Conservation (phyloP, 2,888 invertebrate species). For the Ditula angustiorana region DNA sequence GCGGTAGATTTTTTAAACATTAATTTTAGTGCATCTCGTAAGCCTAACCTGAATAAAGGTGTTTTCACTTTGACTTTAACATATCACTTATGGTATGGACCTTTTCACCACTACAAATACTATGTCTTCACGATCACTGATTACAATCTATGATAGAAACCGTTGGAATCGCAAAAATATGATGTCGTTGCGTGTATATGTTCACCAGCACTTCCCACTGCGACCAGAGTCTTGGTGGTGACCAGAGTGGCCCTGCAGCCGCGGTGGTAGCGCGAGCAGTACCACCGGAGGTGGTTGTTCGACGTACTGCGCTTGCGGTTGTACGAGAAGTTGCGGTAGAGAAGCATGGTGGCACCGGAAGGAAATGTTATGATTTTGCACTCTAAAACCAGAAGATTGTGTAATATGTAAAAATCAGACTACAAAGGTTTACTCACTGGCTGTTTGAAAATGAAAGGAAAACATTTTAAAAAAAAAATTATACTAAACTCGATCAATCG, state of each 20-base stretch:
- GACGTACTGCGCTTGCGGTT: constrained; percentile 47
- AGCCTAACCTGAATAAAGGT: no score
- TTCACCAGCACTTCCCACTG: constrained; percentile 37
- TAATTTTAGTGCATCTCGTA: no score
- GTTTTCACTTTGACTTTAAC: no score
- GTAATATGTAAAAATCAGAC: neutral
- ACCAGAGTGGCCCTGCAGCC: constrained; percentile 48
- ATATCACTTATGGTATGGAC: no score
- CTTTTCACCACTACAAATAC: no score
- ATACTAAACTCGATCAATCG: no score
- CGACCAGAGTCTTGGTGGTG: constrained; percentile 39
- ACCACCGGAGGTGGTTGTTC: constrained; percentile 46
- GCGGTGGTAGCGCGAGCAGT: constrained; percentile 52
- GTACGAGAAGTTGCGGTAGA: constrained; percentile 44
- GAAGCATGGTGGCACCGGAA: constrained; percentile 5
- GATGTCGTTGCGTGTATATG: constrained; percentile 46
- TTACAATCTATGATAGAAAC: constrained; percentile 41
- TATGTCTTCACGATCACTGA: neutral
- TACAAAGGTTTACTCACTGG: neutral
- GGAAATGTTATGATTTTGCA: constrained; percentile 33
- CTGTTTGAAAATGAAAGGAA: neutral
- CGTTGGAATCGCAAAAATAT: constrained; percentile 38
- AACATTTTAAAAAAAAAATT: no score
- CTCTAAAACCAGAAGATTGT: neutral
- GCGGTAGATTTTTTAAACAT: no score